Evolutionary conservation across 2,888 invertebrate genomes (phyloP), one percentile per base, ranked within the genome.

Genomic region (Microdon myrmicae): DNA sequence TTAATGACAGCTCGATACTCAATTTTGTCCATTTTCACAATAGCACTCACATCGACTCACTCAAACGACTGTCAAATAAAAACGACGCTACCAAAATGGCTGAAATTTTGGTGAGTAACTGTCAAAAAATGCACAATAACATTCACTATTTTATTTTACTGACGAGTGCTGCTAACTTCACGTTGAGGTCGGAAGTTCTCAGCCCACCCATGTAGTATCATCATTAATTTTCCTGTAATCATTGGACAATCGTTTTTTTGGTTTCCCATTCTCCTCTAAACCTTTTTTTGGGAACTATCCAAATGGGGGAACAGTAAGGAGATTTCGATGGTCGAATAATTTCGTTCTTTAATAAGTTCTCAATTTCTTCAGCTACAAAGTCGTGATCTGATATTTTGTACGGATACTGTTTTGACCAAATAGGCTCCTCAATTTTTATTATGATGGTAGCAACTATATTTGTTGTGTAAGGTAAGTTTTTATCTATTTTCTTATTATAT

Each of bases 211-310:
- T n/a, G n/a, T n/a, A n/a, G 53, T 59, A 6, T 53, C 45, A 3
- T n/a, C 7, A 10, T 60, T 60, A 1, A 60, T n/a, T 13, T 60
- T 60, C n/a, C 23, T 31, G 34, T 41, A 53, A 38, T 60, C 59
- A 9, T 53, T 31, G 4, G 53, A 39, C 8, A 59, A 13, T 3
- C 53, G 45, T 8, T 39, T 38, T 20, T 53, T 45, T 5, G 3
- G n/a, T 5, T 10, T 47, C 3, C 56, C 38, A 2, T 26, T 10
- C 2, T 22, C 10, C n/a, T 48, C 48, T 20, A 48, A 3, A 4
- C 48, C 35, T 9, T 56, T 56, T n/a, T 26, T 48, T 56, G 26
- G 16, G 26, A 5, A 39, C 45, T 2, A 47, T 47, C 34, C 47
- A 38, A 7, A 45, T 25, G 2, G 32, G 34, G 10, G 20, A 20